Percentiles rank a stretch among this genome's conserved stretches.
Conservation (phyloP, 1,140 invertebrate genomes). For the Conopomorpha cramerella region DNA sequence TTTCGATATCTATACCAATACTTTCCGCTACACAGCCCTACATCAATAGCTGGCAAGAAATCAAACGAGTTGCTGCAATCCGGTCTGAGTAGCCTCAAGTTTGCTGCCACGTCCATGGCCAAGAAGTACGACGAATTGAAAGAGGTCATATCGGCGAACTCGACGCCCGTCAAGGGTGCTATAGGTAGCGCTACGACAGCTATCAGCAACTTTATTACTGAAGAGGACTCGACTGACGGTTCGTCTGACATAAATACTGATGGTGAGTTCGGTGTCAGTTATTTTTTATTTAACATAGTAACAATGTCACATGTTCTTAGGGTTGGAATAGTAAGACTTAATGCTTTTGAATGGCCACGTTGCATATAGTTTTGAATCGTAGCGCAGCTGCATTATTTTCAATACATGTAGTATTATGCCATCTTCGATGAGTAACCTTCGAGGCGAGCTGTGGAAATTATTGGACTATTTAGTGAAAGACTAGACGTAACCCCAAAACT, state of each 20-base stretch:
- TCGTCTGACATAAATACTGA: conserved; percentile 53
- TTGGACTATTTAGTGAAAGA: too few relatives aligned
- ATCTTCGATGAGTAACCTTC: too few relatives aligned
- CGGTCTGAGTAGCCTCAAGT: conserved; percentile 82
- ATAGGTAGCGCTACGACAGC: conserved; percentile 41
- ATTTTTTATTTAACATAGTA: not conserved
- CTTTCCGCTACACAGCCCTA: too few relatives aligned
- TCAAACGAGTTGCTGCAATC: conserved; percentile 87
- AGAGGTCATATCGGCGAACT: conserved; percentile 85
- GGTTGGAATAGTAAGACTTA: too few relatives aligned
- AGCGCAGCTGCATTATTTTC: too few relatives aligned
- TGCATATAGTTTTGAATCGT: too few relatives aligned
- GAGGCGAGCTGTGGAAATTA: too few relatives aligned
- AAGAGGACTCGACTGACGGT: conserved; percentile 47
- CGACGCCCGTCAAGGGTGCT: conserved; percentile 77
- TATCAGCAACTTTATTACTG: conserved; percentile 30
- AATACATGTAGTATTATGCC: too few relatives aligned
- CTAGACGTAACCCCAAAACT: too few relatives aligned
- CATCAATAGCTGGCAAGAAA: conserved; percentile 82
- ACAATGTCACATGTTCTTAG: too few relatives aligned
- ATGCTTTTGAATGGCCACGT: too few relatives aligned
- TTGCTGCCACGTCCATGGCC: conserved; percentile 81
- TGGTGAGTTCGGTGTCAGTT: conserved; percentile 19
- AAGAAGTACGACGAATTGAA: conserved; percentile 94
- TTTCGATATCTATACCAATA: too few relatives aligned